phyloP scores from a whole-genome alignment of 2,113 vertebrate genomes.

The Myiagra hebetior region DNA sequence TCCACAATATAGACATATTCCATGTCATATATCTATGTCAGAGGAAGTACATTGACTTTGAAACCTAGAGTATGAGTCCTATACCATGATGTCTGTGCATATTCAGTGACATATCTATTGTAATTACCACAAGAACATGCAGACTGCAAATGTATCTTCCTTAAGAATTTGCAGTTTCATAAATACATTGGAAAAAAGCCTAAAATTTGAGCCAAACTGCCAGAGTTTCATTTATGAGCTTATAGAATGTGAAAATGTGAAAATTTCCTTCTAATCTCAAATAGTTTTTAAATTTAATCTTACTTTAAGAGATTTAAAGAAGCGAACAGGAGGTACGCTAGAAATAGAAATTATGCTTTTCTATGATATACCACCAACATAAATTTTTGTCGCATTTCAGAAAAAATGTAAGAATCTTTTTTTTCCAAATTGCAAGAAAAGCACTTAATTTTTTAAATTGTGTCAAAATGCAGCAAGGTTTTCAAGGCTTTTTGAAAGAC shows the following conservation, averaged over 20 bases:
- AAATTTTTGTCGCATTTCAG: neutral
- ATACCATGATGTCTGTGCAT: neutral
- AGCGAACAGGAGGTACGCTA: neutral
- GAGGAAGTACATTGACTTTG: neutral
- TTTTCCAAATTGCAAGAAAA: neutral
- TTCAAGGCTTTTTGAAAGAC: neutral
- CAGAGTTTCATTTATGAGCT: neutral
- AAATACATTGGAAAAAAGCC: neutral
- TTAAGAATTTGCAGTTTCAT: neutral
- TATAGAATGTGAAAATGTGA: neutral
- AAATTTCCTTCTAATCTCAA: neutral
- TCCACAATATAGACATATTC: neutral
- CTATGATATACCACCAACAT: neutral
- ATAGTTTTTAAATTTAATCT: neutral
- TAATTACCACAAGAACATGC: neutral
- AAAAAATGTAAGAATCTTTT: neutral
- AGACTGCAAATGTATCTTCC: neutral
- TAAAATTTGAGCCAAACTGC: neutral
- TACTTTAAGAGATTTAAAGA: neutral
- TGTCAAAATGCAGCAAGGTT: neutral
- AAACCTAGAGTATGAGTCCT: neutral
- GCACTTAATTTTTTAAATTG: neutral
- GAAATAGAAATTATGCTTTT: neutral
- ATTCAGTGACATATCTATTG: neutral
- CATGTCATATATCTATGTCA: neutral